Base-by-base conservation (phyloP, 2,113 vertebrate species). In the Scartelaos histophorus region DNA sequence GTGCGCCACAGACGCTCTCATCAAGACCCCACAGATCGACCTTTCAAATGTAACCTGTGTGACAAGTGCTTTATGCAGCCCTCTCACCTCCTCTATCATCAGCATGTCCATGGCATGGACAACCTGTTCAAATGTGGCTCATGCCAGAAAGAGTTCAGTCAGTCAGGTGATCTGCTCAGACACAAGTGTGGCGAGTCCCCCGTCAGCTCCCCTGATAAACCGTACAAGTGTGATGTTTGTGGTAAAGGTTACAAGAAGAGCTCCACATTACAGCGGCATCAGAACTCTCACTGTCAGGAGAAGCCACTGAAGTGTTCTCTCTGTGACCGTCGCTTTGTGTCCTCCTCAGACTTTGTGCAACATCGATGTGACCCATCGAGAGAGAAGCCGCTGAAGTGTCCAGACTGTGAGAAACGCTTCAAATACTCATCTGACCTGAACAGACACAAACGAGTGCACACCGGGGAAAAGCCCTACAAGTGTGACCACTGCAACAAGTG, bases 11-110 rank as follows among this genome's bases (percentile, higher is more conserved):
- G 97, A 34, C 96, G 96, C 87, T 98, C 95, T 0, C 98, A 99
- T 92, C 98, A 97, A 74, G 90, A 94, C 0, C 88, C 95, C 73
- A 87, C 94, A 71, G 87, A 95, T 85, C 89, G 89, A 12, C 88
- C 93, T 3, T 97, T 97, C 91, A 98, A 97, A 86, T 99, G 98
- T 82, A 97, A 95, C 75, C 91, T 98, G 21, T 99, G 98, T 0
- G 97, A 99, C 93, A 99, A 98, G 88, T 96, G 96, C 89, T 97
- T 98, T 2, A 94, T 96, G 84, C 97, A 99, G 92, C 97, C 97
- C 21, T 96, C 96, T 0, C 97, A 98, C 85, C 84, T 99, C 82
- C 94, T 99, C 29, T 99, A 98, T 87, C 96, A 98, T 94, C 98
- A 98, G 93, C 97, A 98, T 0, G 95, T 98, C 74, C 97, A 98